phyloP scores from a whole-genome alignment of 37 sponge, comb jelly and placozoan genomes.

The Eunapius fragilis region DNA sequence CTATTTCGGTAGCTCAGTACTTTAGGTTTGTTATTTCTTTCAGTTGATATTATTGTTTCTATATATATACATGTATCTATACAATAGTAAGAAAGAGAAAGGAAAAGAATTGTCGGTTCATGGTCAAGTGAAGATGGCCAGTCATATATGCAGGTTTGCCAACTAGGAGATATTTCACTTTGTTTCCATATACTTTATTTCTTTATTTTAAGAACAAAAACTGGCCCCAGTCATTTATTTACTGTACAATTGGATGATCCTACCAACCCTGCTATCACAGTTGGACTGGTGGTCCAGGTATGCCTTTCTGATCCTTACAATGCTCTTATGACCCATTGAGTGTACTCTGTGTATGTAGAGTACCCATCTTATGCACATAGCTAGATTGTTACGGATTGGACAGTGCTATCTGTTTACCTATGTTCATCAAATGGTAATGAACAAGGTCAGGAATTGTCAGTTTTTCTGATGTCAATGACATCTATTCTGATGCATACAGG shows the following conservation, averaged over 20 bases:
- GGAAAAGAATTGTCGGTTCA: not conserved
- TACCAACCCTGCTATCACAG: not conserved
- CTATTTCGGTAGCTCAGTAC: not conserved
- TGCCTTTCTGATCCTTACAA: not conserved
- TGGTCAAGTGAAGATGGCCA: not conserved
- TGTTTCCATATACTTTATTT: not conserved
- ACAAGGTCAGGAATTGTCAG: not conserved
- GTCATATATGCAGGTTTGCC: not conserved
- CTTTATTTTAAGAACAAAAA: not conserved
- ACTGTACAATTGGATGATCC: not conserved
- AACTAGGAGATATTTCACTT: not conserved
- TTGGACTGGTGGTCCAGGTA: not conserved
- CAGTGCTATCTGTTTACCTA: not conserved
- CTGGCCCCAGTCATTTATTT: not conserved
- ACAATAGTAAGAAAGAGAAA: not conserved
- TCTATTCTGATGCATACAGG: not conserved
- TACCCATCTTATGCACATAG: not conserved
- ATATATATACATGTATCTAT: too few species aligned
- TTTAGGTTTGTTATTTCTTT: too few species aligned
- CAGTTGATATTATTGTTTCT: too few species aligned
- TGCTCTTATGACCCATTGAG: not conserved
- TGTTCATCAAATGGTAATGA: not conserved
- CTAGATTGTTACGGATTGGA: not conserved
- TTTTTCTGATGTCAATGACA: too few species aligned
- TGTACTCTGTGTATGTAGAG: not conserved